These are phyloP conservation scores for Pterocles burchelli DNA, from an alignment of 2,113 vertebrate species.

Conservation along the genomic window DNA sequence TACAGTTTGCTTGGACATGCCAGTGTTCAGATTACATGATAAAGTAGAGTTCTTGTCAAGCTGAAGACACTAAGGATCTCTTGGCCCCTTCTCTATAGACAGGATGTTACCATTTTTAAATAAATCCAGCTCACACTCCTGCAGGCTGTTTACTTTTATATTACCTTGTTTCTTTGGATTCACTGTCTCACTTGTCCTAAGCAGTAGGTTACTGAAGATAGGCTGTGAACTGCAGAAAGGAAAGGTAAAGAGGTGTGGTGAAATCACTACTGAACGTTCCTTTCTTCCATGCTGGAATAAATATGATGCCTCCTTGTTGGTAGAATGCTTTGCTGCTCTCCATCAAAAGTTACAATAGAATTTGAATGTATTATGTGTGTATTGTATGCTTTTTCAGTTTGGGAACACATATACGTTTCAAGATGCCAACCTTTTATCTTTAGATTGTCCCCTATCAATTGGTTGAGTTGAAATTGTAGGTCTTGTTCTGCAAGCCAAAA, in stretches of 20 bases:
- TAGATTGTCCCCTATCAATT: neutral
- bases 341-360: neutral
- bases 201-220: neutral
- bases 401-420: neutral
- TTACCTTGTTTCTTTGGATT: neutral
- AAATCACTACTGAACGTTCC: neutral
- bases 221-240: neutral
- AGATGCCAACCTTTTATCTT: neutral
- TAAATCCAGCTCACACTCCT: neutral
- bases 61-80: neutral
- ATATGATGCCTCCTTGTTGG: neutral
- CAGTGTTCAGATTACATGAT: neutral
- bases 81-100: neutral
- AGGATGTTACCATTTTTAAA: neutral
- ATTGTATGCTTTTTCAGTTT: neutral
- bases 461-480: neutral
- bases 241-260: neutral
- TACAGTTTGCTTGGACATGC: accelerated
- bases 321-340: neutral
- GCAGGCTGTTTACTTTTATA: neutral
- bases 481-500: neutral
- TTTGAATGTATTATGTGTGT: neutral
- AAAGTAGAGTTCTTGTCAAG: neutral
- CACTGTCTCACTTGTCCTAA: neutral
- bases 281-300: neutral